Evolutionary conservation across 2,797 vertebrate species (phyloP).

Genomic region (Paratrypauchen microcephalus): DNA sequence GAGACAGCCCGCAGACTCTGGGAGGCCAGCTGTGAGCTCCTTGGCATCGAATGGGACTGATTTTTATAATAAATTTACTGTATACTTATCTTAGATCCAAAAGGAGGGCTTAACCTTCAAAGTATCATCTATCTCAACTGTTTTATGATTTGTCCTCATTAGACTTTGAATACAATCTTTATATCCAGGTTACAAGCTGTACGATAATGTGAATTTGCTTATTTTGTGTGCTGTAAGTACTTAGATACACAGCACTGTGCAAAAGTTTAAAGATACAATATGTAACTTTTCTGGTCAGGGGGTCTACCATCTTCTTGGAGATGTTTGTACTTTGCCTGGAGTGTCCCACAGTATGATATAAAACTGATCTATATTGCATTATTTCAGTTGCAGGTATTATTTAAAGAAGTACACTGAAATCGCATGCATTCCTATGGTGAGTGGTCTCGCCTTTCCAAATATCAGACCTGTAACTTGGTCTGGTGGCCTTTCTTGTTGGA

Average conservation of each 20-base stretch:
- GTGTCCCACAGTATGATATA: neutral
- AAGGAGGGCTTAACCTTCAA: conserved; percentile 29
- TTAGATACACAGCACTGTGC: conserved; percentile 25
- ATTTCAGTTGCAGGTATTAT: neutral
- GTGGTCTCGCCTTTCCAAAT: neutral
- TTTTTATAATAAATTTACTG: conserved; percentile 13
- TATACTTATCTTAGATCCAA: conserved; percentile 21
- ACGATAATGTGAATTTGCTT: conserved; percentile 63
- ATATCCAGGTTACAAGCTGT: conserved; percentile 55
- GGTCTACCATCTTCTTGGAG: neutral
- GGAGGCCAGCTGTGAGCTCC: conserved; percentile 88
- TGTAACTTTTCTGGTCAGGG: neutral
- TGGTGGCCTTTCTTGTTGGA: neutral
- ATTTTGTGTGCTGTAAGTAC: conserved; percentile 59
- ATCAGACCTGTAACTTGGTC: neutral
- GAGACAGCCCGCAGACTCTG: conserved; percentile 86
- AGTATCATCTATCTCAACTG: conserved; percentile 36
- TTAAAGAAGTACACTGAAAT: neutral
- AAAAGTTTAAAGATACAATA: conserved; percentile 2
- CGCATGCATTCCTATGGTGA: neutral
- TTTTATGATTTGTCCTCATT: conserved; percentile 41
- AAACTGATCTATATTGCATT: neutral
- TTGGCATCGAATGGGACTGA: conserved; percentile 88
- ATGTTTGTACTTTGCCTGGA: neutral
- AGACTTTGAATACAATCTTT: conserved; percentile 27